Base-by-base conservation (phyloP, 2,113 vertebrate genomes). In the Oriolus oriolus region DNA sequence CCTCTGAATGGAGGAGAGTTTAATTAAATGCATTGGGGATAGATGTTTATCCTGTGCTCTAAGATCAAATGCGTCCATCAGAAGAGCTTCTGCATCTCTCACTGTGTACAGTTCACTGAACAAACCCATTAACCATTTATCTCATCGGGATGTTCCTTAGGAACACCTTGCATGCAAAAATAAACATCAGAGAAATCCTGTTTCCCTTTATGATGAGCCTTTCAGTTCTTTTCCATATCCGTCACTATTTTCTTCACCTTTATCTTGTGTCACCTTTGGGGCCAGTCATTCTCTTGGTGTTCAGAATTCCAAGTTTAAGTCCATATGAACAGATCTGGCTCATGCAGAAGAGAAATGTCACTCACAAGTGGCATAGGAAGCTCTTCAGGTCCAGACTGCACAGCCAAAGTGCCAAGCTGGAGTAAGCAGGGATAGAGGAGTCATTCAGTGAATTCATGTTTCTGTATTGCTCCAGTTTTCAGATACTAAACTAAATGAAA, bases 181-280 rank as follows among this genome's bases (percentile, higher is more conserved):
- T 42, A 59, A 77, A 39, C 35, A 33, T 42, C 50, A 47, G 56
- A 71, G 14, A 81, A 89, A 65, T 56, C 27, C 27, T 19, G 3
- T 60, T 92, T 79, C 15, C 13, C 60, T 68, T 64, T 49, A n/a
- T 16, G 9, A 76, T 8, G 23, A 60, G 10, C 22, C 16, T 87
- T 87, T 30, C 41, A 5, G 18, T 35, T 65, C 14, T 73, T 73
- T 86, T 56, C 73, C 22, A 10, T 30, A n/a, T 22, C 18, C 4
- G 30, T 73, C 10, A 9, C 37, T 63, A 10, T 80, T 79, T 71
- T 50, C 53, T 84, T 91, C 5, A 2, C 19, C 0, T 0, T 69
- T 94, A 73, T 61, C 31, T 75, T 24, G 6, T 64, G 10, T 47
- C 18, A 22, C 10, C 20, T 88, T 75, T 63, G 80, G 71, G 23